These are phyloP conservation scores for Heliconius charithonia DNA, from an alignment of 2,888 invertebrate genomes.

Conservation along the genomic window DNA sequence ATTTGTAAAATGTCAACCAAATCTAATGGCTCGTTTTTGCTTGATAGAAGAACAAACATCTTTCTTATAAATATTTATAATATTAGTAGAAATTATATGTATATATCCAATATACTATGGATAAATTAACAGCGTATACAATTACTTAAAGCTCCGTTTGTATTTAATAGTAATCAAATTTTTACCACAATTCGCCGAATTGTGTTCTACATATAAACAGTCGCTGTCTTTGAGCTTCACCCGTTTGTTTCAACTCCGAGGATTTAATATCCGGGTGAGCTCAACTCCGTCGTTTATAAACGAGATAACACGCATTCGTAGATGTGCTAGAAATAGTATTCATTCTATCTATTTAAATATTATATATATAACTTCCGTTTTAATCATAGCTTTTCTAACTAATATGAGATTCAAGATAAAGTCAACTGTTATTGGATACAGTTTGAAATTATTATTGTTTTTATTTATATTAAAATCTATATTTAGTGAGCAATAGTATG, in stretches of 20 bases:
- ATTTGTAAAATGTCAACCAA: no score
- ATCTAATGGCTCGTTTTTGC: no score
- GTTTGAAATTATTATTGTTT: no score
- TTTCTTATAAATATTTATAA: no score
- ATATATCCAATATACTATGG: background rate
- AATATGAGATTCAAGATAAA: background rate
- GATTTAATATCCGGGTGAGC: slow-evolving; percentile 65
- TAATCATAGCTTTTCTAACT: background rate
- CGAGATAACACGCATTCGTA: slow-evolving; percentile 20
- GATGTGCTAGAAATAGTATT: slow-evolving; percentile 21
- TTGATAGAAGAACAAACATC: no score
- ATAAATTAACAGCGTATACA: background rate
- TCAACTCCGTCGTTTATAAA: slow-evolving; percentile 57
- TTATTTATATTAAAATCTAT: no score
- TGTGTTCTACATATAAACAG: slow-evolving; percentile 26
- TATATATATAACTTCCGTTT: slow-evolving; percentile 4
- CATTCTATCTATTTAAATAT: slow-evolving; percentile 5
- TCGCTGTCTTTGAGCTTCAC: slow-evolving; percentile 35
- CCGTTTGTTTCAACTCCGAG: slow-evolving; percentile 60
- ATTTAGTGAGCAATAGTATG: no score
- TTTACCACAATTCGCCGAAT: slow-evolving; percentile 16
- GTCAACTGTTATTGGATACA: no score
- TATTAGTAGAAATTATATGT: no score
- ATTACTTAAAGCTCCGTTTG: slow-evolving; percentile 12
- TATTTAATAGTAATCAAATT: slow-evolving; percentile 26